phyloP scores from a whole-genome alignment of 2,797 vertebrate species.

The Brachyrhaphis roseni region DNA sequence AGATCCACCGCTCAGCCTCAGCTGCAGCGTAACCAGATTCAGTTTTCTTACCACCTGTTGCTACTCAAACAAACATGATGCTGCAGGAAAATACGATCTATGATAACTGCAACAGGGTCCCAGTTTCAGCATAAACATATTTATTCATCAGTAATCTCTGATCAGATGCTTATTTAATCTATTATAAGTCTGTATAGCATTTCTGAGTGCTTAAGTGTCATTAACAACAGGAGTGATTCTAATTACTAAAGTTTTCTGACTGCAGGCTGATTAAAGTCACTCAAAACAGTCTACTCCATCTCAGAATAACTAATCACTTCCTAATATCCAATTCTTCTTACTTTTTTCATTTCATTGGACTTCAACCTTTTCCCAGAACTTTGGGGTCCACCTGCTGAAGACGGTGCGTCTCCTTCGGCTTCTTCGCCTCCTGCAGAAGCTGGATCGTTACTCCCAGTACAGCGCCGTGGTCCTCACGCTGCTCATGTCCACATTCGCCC shows the following conservation, averaged over 20 bases:
- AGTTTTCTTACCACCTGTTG: background rate
- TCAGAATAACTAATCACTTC: constrained; percentile 7
- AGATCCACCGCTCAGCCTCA: background rate
- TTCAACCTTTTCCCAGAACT: constrained; percentile 74
- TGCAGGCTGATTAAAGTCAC: background rate
- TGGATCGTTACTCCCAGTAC: constrained; percentile 97
- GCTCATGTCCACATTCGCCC: constrained; percentile 94
- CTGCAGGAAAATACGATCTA: background rate
- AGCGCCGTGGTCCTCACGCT: constrained; percentile 94
- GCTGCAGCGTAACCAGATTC: background rate
- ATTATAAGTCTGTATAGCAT: background rate
- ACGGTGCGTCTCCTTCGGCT: constrained; percentile 92
- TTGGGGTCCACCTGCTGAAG: constrained; percentile 93
- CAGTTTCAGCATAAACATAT: background rate
- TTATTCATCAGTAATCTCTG: background rate
- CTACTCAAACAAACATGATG: background rate
- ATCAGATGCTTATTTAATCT: background rate
- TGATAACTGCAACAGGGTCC: background rate
- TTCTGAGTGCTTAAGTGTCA: constrained; percentile 21
- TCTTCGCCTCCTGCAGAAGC: constrained; percentile 92
- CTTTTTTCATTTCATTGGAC: background rate
- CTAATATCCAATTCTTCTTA: background rate
- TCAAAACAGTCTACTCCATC: background rate
- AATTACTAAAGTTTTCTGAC: constrained; percentile 11
- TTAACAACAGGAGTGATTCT: constrained; percentile 2